Percentiles rank a stretch among this genome's conserved stretches.
Conservation (phyloP, 2,888 invertebrate genomes). For the Stenurella melanura region DNA sequence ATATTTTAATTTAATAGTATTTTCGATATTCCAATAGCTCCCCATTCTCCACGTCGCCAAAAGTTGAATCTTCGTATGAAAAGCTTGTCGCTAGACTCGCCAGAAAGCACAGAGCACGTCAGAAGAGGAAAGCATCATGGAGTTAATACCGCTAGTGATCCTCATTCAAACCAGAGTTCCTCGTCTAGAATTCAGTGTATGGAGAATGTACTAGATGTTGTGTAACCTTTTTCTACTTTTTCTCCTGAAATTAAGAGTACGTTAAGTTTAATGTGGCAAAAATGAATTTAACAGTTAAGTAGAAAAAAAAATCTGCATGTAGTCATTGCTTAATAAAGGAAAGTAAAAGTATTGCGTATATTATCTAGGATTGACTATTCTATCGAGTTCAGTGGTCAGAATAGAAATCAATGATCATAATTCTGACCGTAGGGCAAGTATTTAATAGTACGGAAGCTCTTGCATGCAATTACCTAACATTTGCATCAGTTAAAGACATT, state of each 20-base stretch:
- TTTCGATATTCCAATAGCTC: slow-evolving; percentile 77
- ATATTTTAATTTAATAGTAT: slow-evolving; percentile 36
- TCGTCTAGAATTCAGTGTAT: slow-evolving; percentile 79
- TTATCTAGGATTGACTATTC: too few species aligned
- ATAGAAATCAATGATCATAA: too few species aligned
- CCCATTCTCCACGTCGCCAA: slow-evolving; percentile 96
- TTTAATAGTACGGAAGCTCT: too few species aligned
- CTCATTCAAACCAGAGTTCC: slow-evolving; percentile 76
- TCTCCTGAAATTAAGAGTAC: neutral
- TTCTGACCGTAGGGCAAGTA: too few species aligned
- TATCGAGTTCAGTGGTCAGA: too few species aligned
- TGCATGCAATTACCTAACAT: too few species aligned
- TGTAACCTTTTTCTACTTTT: slow-evolving; percentile 16
- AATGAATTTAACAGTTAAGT: too few species aligned
- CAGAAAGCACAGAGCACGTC: slow-evolving; percentile 91
- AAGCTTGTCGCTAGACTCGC: slow-evolving; percentile 96
- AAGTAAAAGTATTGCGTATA: too few species aligned
- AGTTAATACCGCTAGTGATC: slow-evolving; percentile 69
- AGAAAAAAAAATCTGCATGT: too few species aligned
- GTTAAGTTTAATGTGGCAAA: neutral
- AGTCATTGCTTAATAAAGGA: too few species aligned
- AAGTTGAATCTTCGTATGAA: slow-evolving; percentile 98
- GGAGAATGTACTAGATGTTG: slow-evolving; percentile 60
- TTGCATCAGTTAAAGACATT: too few species aligned
- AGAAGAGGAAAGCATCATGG: slow-evolving; percentile 76